Base-by-base conservation (phyloP, 2,888 invertebrate species). In the Boloria selene region DNA sequence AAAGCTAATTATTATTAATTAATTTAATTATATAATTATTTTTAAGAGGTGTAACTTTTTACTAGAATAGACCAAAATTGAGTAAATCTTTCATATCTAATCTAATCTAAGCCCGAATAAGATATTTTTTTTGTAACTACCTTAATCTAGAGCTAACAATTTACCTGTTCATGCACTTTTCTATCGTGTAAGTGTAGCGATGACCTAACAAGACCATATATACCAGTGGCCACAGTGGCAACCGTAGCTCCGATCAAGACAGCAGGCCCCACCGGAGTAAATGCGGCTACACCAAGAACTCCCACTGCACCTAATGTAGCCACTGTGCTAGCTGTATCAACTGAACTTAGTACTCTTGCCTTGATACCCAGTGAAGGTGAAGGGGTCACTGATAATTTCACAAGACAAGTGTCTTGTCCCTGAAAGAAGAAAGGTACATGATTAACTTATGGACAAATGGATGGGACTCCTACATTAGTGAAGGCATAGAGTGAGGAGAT, bases 141-240 rank as follows among this genome's bases (percentile, higher is more conserved):
- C 31, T 38, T 10, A 38, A 38, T 38, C 31, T 1, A 2, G 2
- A 38, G 10, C 31, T 14, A 16, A 54, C 4, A 42, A 31, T 18
- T 18, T 18, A 93, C 93, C 87, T 94, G 93, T 73, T 91, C 89
- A 80, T 94, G 93, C 17, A 74, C 75, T 22, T 75, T 84, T 62
- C 93, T 84, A 76, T 94, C 94, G 50, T 82, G 85, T 10, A 94
- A 75, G 70, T 90, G 87, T 0, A 90, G 70, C 0, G 90, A 86
- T 13, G 93, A 93, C 7, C 93, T 79, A 5, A 92, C 86, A 0
- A 93, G 82, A 1, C 93, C 93, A 73, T 94, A 94, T 0, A 92
- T 53, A 0, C 93, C 93, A 0, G 93, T 92, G 5, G 84, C 86
- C 0, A 88, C 79, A 0, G 92, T 86, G 0, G 89, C 92, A 1